Percentiles rank a stretch among this genome's conserved stretches.
Evolutionary conservation across 1,140 invertebrate species (phyloP).

Genomic region (Neodiprion virginianus): DNA sequence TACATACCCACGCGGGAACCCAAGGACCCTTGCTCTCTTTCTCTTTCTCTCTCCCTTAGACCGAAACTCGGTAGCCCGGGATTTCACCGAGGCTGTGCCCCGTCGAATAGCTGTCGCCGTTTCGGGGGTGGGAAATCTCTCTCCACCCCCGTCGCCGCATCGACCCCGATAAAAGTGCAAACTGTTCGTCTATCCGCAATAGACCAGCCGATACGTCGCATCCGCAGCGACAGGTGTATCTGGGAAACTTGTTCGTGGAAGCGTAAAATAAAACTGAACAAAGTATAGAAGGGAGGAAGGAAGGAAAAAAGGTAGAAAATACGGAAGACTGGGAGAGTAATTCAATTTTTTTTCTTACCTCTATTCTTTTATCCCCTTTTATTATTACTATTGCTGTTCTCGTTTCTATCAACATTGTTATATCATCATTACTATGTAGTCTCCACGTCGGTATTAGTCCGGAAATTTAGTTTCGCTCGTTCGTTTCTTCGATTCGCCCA

Average conservation of each 20-base stretch:
- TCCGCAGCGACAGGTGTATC: background rate
- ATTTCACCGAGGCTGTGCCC: background rate
- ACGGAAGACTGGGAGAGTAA: background rate
- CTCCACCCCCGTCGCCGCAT: background rate
- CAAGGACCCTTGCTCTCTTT: background rate
- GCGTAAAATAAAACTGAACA: background rate
- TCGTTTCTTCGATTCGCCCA: no score
- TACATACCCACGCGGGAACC: background rate
- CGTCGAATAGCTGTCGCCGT: background rate
- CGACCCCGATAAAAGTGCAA: slow-evolving; percentile 36
- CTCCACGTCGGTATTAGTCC: no score
- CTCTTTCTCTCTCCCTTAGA: background rate
- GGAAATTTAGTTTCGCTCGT: no score
- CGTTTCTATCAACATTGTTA: no score
- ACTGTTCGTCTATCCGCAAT: slow-evolving; percentile 22
- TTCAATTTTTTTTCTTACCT: background rate
- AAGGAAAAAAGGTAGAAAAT: background rate
- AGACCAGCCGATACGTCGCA: slow-evolving; percentile 1
- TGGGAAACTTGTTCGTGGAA: background rate
- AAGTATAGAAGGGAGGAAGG: background rate
- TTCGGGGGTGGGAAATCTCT: background rate
- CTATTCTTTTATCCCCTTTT: background rate
- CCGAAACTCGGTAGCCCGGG: background rate
- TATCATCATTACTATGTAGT: no score
- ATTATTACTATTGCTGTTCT: no score